A percentile compares a stretch with the other conserved stretches of the same genome.
These are phyloP conservation scores for Aphyosemion australe DNA, from an alignment of 2,113 vertebrate genomes.

Conservation along the genomic window DNA sequence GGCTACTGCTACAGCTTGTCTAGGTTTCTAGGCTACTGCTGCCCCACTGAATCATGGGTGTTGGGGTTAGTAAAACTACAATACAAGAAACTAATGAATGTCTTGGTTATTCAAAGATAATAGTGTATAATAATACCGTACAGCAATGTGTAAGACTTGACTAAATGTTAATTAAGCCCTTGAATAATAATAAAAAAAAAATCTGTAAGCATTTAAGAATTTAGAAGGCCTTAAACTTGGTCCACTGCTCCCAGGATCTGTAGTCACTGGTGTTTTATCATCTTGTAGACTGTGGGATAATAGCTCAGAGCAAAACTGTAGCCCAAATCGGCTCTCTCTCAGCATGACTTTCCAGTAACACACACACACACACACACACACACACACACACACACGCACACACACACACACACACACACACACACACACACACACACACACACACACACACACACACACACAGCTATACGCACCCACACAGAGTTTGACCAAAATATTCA, in stretches of 20 bases:
- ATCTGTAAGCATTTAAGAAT: no score
- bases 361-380: conserved; percentile 13
- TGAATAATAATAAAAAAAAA: no score
- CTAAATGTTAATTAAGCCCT: no score
- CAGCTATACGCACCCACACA: conserved; percentile 2
- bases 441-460: conserved; percentile 13
- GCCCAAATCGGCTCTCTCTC: conserved; percentile 37
- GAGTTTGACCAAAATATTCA: neutral
- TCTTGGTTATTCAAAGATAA: no score
- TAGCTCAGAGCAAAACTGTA: conserved; percentile 25
- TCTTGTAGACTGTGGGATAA: conserved; percentile 34
- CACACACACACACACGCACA: conserved; percentile 12
- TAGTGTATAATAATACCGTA: no score
- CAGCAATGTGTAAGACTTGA: no score
- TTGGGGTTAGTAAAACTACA: no score
- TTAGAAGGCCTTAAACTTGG: no score
- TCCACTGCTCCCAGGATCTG: conserved; percentile 30
- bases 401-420: conserved; percentile 13
- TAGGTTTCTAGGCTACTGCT: no score
- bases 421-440: conserved; percentile 6
- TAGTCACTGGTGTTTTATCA: conserved; percentile 29
- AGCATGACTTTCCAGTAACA: conserved; percentile 19
- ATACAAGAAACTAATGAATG: no score
- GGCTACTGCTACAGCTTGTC: no score
- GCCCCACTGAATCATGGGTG: no score